Evolutionary conservation across 2,113 vertebrate genomes (phyloP), one percentile per base, ranked within the genome.

Genomic region (Lasiurus borealis): DNA sequence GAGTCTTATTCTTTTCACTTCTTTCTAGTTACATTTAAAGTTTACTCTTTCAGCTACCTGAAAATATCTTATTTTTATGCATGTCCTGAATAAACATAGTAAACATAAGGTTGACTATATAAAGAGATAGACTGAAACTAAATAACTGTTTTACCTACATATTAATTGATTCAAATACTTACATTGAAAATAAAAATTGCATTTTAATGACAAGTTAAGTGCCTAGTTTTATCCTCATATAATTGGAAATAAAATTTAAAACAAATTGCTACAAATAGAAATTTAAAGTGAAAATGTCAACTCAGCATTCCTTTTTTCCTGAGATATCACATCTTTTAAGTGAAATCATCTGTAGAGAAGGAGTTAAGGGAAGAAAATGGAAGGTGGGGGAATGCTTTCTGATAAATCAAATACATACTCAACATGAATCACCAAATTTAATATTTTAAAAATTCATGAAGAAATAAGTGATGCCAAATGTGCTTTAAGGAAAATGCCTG

Each of bases 381-480:
- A 31, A 19, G 72, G 1, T 84, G 15, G 16, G 66, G 6, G 62
- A 81, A 75, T 66, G 44, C 75, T 96, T 97, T 77, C 95, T 59
- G 78, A 97, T 97, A 98, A 97, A 98, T 97, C 98, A 97, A 88
- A 82, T 95, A 96, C 90, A 96, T 95, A 95, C 96, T 97, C 93
- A 97, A 96, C 95, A 96, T 87, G 95, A 98, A 98, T 98, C 93
- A 88, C 97, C 97, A 98, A 93, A 97, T 98, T 97, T 98, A 98
- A 97, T 97, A 97, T 98, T 97, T 95, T 94, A 97, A 88, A 97
- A 93, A 98, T 98, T 97, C 98, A 97, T 97, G 98, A 90, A 97
- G 98, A 98, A 98, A 98, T 97, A 97, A 98, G 96, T 97, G 95
- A 98, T 98, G 97, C 96, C 98, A 98, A 98, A 98, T 98, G 98